Evolutionary conservation across 2,888 invertebrate species (phyloP), one percentile per base, ranked within the genome.

Genomic region (Coecobrya sp.): DNA sequence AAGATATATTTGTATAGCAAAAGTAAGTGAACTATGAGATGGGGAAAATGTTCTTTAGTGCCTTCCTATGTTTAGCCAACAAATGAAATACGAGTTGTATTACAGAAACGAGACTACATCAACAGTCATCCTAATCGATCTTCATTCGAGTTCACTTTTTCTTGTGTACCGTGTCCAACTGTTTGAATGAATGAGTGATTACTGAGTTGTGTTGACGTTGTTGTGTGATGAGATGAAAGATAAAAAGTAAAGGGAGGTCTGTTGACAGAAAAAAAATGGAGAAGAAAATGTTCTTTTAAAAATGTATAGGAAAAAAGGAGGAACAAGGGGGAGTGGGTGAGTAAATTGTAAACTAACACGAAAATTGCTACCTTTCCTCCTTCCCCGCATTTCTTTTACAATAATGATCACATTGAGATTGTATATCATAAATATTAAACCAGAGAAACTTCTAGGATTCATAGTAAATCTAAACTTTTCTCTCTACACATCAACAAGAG

Each of bases 331-430:
- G 52, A 27, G 25, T 45, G 27, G 49, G 45, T 11, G 22, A 85
- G 85, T 16, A 68, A 70, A 86, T 86, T 65, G 86, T 16, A 70
- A 86, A 25, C 49, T 86, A 70, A 52, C 86, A 86, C 86, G 86
- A 86, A 86, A 86, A 76, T 76, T 76, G 45, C 76, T 76, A 76
- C 76, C 76, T 76, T 76, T 45, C 49, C 76, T 45, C n/a, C 73
- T 19, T 22, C 45, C n/a, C 68, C 16, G 42, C 7, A 36, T 73
- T 30, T 22, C 65, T 65, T 42, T 36, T n/a, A 70, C 30, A 42
- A 36, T 42, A 65, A 25, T 65, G 65, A 22, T 25, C 22, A 65
- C 13, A 59, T 16, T 8, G 8, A 68, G 11, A 30, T 68, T 30
- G 25, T 13, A 68, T 68, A 27, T 65, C 65, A 25, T 22, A 59